Evolutionary conservation across 1,140 invertebrate species (phyloP).

Genomic region (Meloidogyne hapla): DNA sequence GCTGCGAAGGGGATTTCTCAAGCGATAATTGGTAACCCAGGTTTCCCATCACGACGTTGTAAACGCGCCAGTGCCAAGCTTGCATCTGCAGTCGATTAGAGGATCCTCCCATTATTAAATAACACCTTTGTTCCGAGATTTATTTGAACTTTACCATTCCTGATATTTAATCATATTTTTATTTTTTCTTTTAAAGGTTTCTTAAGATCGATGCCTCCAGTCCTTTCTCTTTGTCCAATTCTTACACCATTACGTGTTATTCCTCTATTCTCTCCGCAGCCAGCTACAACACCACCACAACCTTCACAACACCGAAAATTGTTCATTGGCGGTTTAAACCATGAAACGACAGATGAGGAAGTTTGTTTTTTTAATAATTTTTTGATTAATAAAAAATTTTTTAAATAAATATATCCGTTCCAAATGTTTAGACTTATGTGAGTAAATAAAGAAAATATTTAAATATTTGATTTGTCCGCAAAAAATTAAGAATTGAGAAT

Average conservation of each 20-base stretch:
- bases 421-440: too few relatives aligned
- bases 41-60: too few relatives aligned
- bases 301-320: slow-evolving; percentile 38
- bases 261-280: slow-evolving; percentile 5
- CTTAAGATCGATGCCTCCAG: slow-evolving; percentile 9
- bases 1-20: too few relatives aligned
- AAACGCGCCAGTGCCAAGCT: too few relatives aligned
- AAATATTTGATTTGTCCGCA: too few relatives aligned
- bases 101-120: too few relatives aligned
- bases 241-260: background rate
- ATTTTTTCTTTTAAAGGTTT: slow-evolving; percentile 5
- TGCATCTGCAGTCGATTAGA: too few relatives aligned
- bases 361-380: slow-evolving; percentile 20
- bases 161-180: background rate
- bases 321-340: slow-evolving; percentile 41
- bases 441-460: too few relatives aligned
- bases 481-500: background rate
- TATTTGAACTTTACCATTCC: background rate
- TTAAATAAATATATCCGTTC: too few relatives aligned
- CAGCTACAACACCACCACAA: slow-evolving; percentile 11
- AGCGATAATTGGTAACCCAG: too few relatives aligned
- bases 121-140: too few relatives aligned
- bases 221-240: background rate
- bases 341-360: slow-evolving; percentile 84
- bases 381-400: background rate